Base-by-base conservation (phyloP, 30 jellyfish, hydroid and myxozoan genomes). In the Sanderia malayensis region DNA sequence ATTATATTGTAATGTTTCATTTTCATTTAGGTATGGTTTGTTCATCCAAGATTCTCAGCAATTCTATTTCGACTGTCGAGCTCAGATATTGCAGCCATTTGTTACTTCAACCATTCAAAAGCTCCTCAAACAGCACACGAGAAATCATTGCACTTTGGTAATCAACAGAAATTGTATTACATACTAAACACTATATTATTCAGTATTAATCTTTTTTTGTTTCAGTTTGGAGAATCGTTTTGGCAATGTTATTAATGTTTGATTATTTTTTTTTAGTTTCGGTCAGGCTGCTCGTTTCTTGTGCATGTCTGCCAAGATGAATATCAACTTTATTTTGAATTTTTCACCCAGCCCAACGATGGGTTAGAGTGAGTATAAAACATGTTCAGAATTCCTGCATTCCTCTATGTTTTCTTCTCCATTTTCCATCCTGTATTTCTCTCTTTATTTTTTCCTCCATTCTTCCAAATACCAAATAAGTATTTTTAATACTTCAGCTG, bases 221-320 rank as follows among this genome's bases (percentile, higher is more conserved):
- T n/a, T n/a, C n/a, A n/a, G n/a, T n/a, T n/a, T n/a, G n/a, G n/a
- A n/a, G n/a, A n/a, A n/a, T n/a, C n/a, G n/a, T n/a, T n/a, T n/a
- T n/a, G n/a, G n/a, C n/a, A n/a, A n/a, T n/a, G n/a, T n/a, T n/a
- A n/a, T n/a, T n/a, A n/a, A 1, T 60, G 23, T 60, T 15, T 49
- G 2, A 2, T 49, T 24, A 26, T 60, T 76, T 13, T 57, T 62
- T 65, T 81, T 28, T 71, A 90, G 98, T 90, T 90, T 78, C 94
- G 98, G 6, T 78, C 98, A 9, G 98, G 98, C 3, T 90, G 98
- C 63, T 90, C 98, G 29, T 90, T 83, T 65, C 80, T 90, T 76
- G 95, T 90, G 25, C 95, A 83, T 70, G 95, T 84, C 37, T 90
- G 98, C 53, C 94, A 61, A 37, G 98, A 90, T 59, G 98, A 90